Base-by-base conservation (phyloP, 2,797 vertebrate genomes). In the Cottoperca gobio region DNA sequence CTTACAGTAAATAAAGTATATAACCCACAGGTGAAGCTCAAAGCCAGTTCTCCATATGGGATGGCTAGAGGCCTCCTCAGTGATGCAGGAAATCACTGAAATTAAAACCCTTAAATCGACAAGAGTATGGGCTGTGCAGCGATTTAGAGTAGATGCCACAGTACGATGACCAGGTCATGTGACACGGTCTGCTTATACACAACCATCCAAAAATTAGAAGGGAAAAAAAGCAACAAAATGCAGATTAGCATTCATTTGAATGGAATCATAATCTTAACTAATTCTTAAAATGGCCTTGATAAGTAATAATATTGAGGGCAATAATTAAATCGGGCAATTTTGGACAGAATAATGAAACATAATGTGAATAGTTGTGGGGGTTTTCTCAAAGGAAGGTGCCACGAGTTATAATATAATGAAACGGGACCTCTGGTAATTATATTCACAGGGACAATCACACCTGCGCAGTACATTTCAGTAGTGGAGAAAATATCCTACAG, bases 321-420 rank as follows among this genome's bases (percentile, higher is more conserved):
- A 39, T 53, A 28, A 68, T 61, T 21, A 28, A 13, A 28, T 5
- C 6, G 14, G 11, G 13, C 59, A 60, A 71, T 45, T 50, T 52
- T 39, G 39, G 64, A 40, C 26, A 21, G 46, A 46, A 59, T 50
- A 65, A 59, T 69, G 33, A 63, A 54, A n/a, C 55, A 23, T 16
- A 23, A 21, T 57, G 33, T 17, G 19, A 48, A 63, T 35, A 49
- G 31, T 57, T 49, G 17, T 5, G 12, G 19, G 59, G 23, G 31
- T 13, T 69, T n/a, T 39, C 37, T 39, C 23, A 28, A 39, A 28
- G 28, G 35, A 19, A 54, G 57, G 17, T 35, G 8, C 35, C 19
- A 45, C 33, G 43, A 10, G 43, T 31, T 59, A 35, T 35, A 35
- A 50, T 43, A 54, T 54, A 65, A 24, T 58, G 53, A 66, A 42